A percentile compares a stretch with the other conserved stretches of the same genome.
Conservation (phyloP, 23 tunicate species). For the Clavelina lepadiformis region DNA sequence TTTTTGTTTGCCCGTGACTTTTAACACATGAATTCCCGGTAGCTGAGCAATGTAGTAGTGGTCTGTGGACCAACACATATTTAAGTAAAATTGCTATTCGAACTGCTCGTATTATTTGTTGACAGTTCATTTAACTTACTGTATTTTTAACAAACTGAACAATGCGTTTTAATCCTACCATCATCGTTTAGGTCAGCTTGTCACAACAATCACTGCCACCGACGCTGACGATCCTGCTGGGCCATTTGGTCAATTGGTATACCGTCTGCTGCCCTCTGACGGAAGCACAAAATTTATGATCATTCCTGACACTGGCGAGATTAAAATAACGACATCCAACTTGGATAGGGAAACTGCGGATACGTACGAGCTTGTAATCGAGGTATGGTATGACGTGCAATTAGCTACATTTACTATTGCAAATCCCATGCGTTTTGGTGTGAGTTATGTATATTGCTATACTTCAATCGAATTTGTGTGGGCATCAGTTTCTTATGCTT, state of each 20-base stretch:
- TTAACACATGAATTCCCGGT: too few species aligned
- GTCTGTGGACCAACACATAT: background rate
- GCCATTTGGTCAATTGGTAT: constrained; percentile 33
- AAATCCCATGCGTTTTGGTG: background rate
- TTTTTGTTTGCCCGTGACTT: too few species aligned
- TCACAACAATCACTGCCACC: constrained; percentile 20
- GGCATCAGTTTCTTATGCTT: background rate
- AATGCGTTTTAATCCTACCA: too few species aligned
- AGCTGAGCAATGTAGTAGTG: too few species aligned
- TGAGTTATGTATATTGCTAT: background rate
- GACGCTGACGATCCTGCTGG: constrained; percentile 48
- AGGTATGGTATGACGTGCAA: constrained; percentile 10
- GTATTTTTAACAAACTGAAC: too few species aligned
- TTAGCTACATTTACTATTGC: background rate
- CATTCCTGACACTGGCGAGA: constrained; percentile 26
- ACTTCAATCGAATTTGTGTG: background rate
- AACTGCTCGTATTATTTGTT: too few species aligned
- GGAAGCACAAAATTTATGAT: constrained; percentile 28
- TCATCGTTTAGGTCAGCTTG: constrained; percentile 26
- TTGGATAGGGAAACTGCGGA: constrained; percentile 40
- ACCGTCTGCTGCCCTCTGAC: constrained; percentile 27
- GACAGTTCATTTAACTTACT: too few species aligned
- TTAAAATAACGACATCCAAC: constrained; percentile 17
- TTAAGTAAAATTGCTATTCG: background rate
- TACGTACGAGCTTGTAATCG: constrained; percentile 22